Evolutionary conservation across 2,797 vertebrate species (phyloP), one percentile per base, ranked within the genome.

Genomic region (Bradypodion ventrale): DNA sequence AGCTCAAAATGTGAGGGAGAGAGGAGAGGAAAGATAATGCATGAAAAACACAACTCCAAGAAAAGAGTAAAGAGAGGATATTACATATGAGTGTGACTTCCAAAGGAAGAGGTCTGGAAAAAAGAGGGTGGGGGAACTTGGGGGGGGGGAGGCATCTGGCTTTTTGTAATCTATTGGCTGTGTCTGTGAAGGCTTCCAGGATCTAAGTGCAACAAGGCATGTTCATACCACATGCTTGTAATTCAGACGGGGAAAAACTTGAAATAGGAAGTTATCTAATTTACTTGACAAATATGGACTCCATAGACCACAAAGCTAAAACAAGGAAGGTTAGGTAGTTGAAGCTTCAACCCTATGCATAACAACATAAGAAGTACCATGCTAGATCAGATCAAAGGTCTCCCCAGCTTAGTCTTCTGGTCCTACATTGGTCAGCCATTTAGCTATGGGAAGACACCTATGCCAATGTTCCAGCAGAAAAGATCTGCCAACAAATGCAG

Each of bases 31-130:
- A 90, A 85, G 87, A 72, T 60, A 85, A 49, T 73, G 83, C 52
- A 75, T 0, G 13, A 85, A 85, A n/a, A 62, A 75, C 2, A 73
- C 23, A 73, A 8, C 84, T 89, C 87, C 86, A 87, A 46, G 83
- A 60, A 70, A 88, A 85, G 77, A 73, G 65, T 62, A 84, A 83
- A 84, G 80, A 85, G 86, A 78, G 81, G 7, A 72, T 42, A 83
- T 70, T 8, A 2, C 52, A 27, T 0, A 75, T 69, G 0, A 0
- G 66, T 5, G 10, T 13, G 13, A 72, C 62, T 87, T 84, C 86
- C 83, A 77, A 6, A 0, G 0, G 44, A 60, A 66, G n/a, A n/a
- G 59, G 12, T 21, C 16, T 75, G 23, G 69, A 80, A 73, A 84
- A 40, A 19, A 56, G 52, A 56, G 52, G 16, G 15, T 15, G 16